Conservation (phyloP, 2,888 invertebrate species). For the Lasioglossum zephyrum region DNA sequence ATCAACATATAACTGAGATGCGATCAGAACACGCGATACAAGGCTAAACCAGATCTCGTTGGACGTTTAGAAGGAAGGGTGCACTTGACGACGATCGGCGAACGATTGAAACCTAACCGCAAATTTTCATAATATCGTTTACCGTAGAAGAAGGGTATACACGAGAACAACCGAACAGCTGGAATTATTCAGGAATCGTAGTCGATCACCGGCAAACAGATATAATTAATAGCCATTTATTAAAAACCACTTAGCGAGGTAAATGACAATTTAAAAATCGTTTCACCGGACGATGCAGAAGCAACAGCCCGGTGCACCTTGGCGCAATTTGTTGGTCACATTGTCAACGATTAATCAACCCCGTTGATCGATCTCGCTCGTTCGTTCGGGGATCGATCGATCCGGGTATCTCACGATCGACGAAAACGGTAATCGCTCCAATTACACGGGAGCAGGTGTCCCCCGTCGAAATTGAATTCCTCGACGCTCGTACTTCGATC, state of each 20-base stretch:
- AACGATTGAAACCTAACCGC: background rate
- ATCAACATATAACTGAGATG: slow-evolving; percentile 12
- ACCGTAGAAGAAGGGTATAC: background rate
- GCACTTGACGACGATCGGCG: background rate
- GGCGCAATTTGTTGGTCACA: slow-evolving; percentile 12
- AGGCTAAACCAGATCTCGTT: slow-evolving; percentile 4
- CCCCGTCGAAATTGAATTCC: slow-evolving; percentile 33
- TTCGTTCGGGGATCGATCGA: slow-evolving; percentile 9
- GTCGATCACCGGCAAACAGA: background rate
- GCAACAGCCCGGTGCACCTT: no score
- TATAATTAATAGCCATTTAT: slow-evolving; percentile 17
- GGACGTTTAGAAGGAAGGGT: background rate
- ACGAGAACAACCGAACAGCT: background rate
- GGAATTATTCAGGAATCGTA: background rate
- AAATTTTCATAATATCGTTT: background rate
- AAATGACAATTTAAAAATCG: slow-evolving; percentile 12
- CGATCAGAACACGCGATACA: slow-evolving; percentile 8
- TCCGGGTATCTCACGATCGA: slow-evolving; percentile 25
- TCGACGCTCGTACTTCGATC: background rate
- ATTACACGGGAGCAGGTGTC: slow-evolving; percentile 43
- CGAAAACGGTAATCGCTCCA: slow-evolving; percentile 12
- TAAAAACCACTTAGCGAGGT: slow-evolving; percentile 7
- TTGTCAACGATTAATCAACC: slow-evolving; percentile 30
- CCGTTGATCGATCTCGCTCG: slow-evolving; percentile 26
- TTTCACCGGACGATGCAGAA: background rate